phyloP scores from a whole-genome alignment of 2,113 vertebrate genomes.

The Scomber colias region DNA sequence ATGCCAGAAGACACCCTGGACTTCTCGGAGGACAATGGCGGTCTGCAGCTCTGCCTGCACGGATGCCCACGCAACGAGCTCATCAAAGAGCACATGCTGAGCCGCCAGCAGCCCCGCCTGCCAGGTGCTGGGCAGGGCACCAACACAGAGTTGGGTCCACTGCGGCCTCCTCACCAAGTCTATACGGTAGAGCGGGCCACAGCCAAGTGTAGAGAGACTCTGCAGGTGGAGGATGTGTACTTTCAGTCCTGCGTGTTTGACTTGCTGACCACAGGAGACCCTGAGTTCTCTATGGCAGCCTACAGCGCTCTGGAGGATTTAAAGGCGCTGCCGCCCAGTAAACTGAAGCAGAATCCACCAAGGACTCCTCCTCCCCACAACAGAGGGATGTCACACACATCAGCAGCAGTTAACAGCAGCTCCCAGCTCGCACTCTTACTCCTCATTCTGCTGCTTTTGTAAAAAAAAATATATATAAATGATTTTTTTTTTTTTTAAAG shows the following conservation, averaged over 20 bases:
- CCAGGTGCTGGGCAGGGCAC: slow-evolving; percentile 50
- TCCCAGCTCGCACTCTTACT: slow-evolving; percentile 61
- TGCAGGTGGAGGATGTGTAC: slow-evolving; percentile 89
- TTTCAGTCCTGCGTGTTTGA: slow-evolving; percentile 91
- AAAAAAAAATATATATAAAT: slow-evolving; percentile 40
- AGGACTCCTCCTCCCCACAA: slow-evolving; percentile 71
- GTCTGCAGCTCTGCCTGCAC: slow-evolving; percentile 88
- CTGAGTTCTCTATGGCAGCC: slow-evolving; percentile 88
- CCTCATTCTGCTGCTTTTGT: slow-evolving; percentile 74
- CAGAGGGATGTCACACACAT: slow-evolving; percentile 34
- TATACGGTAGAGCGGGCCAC: slow-evolving; percentile 86
- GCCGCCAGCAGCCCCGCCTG: slow-evolving; percentile 71
- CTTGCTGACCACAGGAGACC: slow-evolving; percentile 88
- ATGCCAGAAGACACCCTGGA: slow-evolving; percentile 86
- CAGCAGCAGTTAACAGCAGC: slow-evolving; percentile 17
- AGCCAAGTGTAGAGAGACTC: slow-evolving; percentile 85
- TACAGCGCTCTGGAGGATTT: slow-evolving; percentile 87
- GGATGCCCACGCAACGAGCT: slow-evolving; percentile 88
- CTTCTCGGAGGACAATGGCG: slow-evolving; percentile 80
- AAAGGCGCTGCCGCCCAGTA: slow-evolving; percentile 87
- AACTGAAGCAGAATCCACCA: slow-evolving; percentile 84
- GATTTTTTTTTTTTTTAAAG: slow-evolving; percentile 1
- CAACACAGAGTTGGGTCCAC: slow-evolving; percentile 66
- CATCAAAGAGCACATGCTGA: slow-evolving; percentile 87
- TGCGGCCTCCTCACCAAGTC: slow-evolving; percentile 72